These are phyloP conservation scores for Zaprionus gabonicus DNA, from an alignment of 1,140 invertebrate genomes.

Conservation along the genomic window DNA sequence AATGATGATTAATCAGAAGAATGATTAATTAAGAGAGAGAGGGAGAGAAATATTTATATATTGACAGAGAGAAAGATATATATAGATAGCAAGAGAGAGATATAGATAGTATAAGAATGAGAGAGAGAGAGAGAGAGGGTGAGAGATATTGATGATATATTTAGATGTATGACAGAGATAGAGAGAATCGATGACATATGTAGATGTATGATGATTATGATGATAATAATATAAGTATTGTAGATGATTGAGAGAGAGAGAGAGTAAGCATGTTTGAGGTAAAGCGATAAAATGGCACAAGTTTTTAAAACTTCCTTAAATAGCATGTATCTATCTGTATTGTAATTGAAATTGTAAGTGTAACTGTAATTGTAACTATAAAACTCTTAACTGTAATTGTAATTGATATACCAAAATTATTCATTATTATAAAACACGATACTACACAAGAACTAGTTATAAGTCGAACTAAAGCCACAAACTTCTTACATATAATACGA, in stretches of 20 bases:
- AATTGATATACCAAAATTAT: constrained; percentile 48
- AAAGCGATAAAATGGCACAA: constrained; percentile 29
- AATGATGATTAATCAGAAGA: neutral
- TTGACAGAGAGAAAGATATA: neutral
- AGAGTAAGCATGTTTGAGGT: neutral
- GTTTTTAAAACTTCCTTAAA: constrained; percentile 68
- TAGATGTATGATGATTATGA: too few relatives aligned
- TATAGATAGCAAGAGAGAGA: neutral
- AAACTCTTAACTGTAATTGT: constrained; percentile 11
- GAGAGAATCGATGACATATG: neutral
- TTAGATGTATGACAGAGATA: neutral
- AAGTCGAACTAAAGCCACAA: constrained; percentile 44
- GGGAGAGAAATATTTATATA: neutral
- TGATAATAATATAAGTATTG: too few relatives aligned
- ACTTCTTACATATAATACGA: constrained; percentile 45
- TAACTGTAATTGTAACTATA: constrained; percentile 8
- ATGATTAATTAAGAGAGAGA: neutral
- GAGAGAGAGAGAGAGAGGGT: neutral
- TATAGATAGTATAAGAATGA: neutral
- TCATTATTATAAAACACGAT: constrained; percentile 21
- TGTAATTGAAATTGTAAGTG: constrained; percentile 11
- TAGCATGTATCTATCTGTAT: constrained; percentile 25
- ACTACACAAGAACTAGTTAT: constrained; percentile 28
- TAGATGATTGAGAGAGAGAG: neutral
- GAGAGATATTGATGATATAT: constrained; percentile 1